Base-by-base conservation (phyloP, 2,113 vertebrate species). In the Saguinus midas region DNA sequence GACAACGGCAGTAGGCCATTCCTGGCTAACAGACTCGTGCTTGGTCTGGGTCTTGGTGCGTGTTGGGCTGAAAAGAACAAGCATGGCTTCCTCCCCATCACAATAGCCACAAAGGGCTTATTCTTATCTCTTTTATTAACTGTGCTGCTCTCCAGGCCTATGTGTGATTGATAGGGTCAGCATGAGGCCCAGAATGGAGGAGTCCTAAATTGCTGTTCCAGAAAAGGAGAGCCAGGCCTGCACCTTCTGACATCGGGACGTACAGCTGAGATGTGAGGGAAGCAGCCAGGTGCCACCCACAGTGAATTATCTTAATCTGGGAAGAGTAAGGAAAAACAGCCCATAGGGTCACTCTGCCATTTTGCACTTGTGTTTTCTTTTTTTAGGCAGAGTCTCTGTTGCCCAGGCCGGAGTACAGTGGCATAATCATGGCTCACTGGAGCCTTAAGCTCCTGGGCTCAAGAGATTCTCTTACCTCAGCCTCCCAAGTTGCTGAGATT, bases 161-260 rank as follows among this genome's bases (percentile, higher is more conserved):
- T 23, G 2, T 32, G 72, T 52, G 70, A 83, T 10, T 45, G 70
- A 83, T 20, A 43, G 35, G 23, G 14, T 61, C 14, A 58, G 29
- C 58, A 50, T 0, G 13, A 87, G 20, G 45, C 11, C 16, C 40
- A 86, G 76, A 70, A 14, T 18, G 3, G 25, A 23, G 25, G 45
- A 48, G 35, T 55, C 80, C 48, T 87, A 64, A 66, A 64, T 29
- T 6, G 6, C 37, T 68, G 72, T 18, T 25, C n/a, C 45, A 21
- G 66, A 43, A 48, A 80, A 35, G 11, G 9, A 61, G 64, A 25
- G 0, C 32, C 4, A 37, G 61, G 70, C 7, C 13, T 43, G 9
- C 8, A n/a, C 3, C 40, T 68, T 70, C n/a, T 0, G 20, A 11
- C 35, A 27, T 3, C 1, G 1, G 52, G 78, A 55, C 1, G 0